Conservation (phyloP, 2,888 invertebrate species). For the Plusia festucae region DNA sequence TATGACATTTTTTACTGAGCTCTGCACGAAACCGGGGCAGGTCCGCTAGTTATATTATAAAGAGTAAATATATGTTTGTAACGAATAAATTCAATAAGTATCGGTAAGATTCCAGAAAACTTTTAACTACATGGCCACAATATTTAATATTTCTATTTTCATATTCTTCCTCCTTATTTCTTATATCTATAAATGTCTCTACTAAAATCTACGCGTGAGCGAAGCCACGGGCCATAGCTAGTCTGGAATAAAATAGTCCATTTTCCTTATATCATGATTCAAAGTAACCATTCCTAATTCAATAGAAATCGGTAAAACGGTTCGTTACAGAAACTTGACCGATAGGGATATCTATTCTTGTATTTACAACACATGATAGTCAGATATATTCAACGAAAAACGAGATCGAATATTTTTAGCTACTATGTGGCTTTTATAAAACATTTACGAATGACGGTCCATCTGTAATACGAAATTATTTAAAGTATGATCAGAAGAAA, state of each 20-base stretch:
- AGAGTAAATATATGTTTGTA: too few relatives aligned
- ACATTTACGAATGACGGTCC: neutral
- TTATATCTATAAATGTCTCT: too few relatives aligned
- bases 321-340: neutral
- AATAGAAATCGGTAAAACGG: neutral
- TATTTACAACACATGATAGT: neutral
- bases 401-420: neutral
- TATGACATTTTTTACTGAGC: too few relatives aligned
- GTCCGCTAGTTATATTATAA: too few relatives aligned
- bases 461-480: neutral
- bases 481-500: neutral
- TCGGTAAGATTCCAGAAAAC: too few relatives aligned
- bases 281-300: constrained; percentile 2
- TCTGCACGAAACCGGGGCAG: too few relatives aligned
- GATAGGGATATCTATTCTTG: neutral
- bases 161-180: too few relatives aligned
- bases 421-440: neutral
- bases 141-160: too few relatives aligned
- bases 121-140: too few relatives aligned
- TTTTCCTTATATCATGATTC: neutral
- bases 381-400: neutral
- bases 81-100: too few relatives aligned
- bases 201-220: too few relatives aligned
- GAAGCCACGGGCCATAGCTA: too few relatives aligned
- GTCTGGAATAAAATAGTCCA: neutral